These are phyloP conservation scores for Australoheros scitulus DNA, from an alignment of 2,113 vertebrate species.

Conservation along the genomic window DNA sequence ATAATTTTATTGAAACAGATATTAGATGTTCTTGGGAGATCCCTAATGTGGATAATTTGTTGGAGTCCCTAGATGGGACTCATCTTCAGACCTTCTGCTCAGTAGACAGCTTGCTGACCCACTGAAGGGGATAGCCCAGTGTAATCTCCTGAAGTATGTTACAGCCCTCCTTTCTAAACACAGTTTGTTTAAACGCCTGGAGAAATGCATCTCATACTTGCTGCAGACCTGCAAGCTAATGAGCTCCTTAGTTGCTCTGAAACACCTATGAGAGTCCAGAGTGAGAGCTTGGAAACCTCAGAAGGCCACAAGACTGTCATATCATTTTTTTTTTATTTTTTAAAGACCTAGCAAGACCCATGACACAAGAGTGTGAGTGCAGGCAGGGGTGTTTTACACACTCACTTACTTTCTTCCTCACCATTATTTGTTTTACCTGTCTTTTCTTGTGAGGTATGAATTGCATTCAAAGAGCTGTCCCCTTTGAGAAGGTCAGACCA, in stretches of 20 bases:
- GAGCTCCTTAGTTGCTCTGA: conserved; percentile 38
- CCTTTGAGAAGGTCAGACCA: conserved; percentile 40
- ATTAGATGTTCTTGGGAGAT: not conserved
- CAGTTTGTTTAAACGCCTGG: conserved; percentile 55
- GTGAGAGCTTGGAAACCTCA: conserved; percentile 13
- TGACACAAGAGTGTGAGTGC: conserved; percentile 15
- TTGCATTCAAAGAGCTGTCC: conserved; percentile 19
- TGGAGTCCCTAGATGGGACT: not conserved
- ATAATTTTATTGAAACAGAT: not conserved
- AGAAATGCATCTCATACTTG: conserved; percentile 52
- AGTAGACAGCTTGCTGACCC: conserved; percentile 29
- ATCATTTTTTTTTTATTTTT: not conserved
- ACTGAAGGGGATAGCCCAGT: conserved; percentile 21
- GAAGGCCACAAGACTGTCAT: not conserved
- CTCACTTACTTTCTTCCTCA: conserved; percentile 4
- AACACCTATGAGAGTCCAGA: not conserved
- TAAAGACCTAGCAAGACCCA: not conserved
- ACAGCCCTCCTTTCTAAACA: conserved; percentile 61
- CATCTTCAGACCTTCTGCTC: conserved; percentile 4
- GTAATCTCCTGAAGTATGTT: conserved; percentile 52
- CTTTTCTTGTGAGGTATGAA: conserved; percentile 47
- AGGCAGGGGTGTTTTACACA: not conserved
- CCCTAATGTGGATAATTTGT: not conserved
- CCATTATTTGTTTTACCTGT: conserved; percentile 34
- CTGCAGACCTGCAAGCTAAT: conserved; percentile 29